Evolutionary conservation across 2,888 invertebrate genomes (phyloP).

Genomic region (Glomeris marginata): DNA sequence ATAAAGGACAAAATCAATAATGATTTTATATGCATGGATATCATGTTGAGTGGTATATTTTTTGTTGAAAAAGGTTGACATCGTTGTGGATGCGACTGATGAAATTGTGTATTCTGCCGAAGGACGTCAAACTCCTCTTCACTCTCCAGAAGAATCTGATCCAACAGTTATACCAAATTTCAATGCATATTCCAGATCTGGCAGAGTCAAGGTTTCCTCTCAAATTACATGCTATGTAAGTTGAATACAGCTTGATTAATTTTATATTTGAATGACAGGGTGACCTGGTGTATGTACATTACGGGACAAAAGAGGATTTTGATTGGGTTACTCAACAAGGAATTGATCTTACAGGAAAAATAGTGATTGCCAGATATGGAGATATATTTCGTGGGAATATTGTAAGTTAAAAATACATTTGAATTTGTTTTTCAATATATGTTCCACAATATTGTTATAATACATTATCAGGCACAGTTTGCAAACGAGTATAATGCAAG

Average conservation of each 20-base stretch:
- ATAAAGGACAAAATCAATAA: no score
- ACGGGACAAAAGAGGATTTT: slow-evolving; percentile 15
- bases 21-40: no score
- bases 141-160: slow-evolving; percentile 11
- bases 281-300: slow-evolving; percentile 14
- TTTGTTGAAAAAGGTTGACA: no score
- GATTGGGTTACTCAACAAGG: slow-evolving; percentile 5
- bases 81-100: neutral
- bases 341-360: slow-evolving; percentile 9
- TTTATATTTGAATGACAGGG: slow-evolving; percentile 9
- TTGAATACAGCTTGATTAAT: no score
- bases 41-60: no score
- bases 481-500: slow-evolving; percentile 27
- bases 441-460: no score
- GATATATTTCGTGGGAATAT: slow-evolving; percentile 12
- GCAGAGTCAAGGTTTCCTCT: slow-evolving; percentile 4
- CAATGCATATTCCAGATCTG: slow-evolving; percentile 22
- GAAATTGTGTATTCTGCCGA: slow-evolving; percentile 3
- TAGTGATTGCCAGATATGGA: slow-evolving; percentile 13
- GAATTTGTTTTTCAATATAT: no score
- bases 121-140: slow-evolving; percentile 3
- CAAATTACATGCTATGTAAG: neutral
- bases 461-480: slow-evolving; percentile 22
- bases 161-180: slow-evolving; percentile 17
- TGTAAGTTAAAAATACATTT: neutral